Percentiles rank a stretch among this genome's conserved stretches.
phyloP scores from a whole-genome alignment of 2,797 vertebrate species.

The Telmatherina bonti region DNA sequence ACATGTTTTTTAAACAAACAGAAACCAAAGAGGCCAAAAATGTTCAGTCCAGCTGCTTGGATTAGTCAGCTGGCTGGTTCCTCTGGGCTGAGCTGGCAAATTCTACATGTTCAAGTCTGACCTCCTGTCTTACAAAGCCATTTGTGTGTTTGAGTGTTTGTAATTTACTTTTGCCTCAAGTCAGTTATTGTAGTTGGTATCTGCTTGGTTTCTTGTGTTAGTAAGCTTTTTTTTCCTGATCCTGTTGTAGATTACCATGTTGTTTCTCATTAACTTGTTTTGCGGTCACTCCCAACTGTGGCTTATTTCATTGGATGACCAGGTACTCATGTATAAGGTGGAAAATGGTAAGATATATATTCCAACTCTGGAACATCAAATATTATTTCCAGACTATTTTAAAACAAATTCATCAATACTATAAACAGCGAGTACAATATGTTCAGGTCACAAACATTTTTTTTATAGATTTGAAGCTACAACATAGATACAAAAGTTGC shows the following conservation, averaged over 20 bases:
- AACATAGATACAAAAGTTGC: not conserved
- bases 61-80: too few species aligned
- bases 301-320: not conserved
- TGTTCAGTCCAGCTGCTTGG: too few species aligned
- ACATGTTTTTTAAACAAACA: too few species aligned
- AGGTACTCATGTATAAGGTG: not conserved
- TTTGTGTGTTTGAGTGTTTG: not conserved
- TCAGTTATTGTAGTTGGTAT: not conserved
- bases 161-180: not conserved
- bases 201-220: not conserved
- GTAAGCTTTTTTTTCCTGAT: too few species aligned
- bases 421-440: not conserved
- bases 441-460: not conserved
- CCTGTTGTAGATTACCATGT: too few species aligned
- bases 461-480: not conserved
- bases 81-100: too few species aligned
- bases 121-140: too few species aligned
- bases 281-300: too few species aligned
- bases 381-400: not conserved
- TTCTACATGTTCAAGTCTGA: too few species aligned
- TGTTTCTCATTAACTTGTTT: too few species aligned
- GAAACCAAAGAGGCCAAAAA: too few species aligned
- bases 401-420: not conserved
- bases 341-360: not conserved
- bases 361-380: not conserved